Conservation (phyloP, 2,113 vertebrate genomes). For the Bubo bubo region DNA sequence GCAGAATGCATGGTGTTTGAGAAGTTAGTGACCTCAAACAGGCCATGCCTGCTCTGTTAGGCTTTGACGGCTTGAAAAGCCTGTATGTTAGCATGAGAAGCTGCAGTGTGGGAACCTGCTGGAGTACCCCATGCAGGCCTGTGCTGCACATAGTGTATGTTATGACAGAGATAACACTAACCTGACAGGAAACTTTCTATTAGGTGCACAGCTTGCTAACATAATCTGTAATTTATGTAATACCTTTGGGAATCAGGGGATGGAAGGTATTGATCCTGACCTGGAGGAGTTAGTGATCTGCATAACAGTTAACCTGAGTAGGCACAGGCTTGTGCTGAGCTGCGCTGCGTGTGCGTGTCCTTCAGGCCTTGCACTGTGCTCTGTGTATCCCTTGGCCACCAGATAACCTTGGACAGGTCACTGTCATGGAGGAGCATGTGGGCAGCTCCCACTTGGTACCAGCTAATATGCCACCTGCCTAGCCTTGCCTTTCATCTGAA, state of each 20-base stretch:
- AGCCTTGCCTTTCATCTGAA: not conserved
- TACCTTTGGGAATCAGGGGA: not conserved
- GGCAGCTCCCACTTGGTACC: not conserved
- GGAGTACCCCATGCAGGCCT: not conserved
- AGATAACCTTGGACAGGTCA: not conserved
- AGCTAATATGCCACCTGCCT: not conserved
- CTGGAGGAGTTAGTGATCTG: not conserved
- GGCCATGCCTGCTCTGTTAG: not conserved
- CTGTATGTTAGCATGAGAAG: accelerated
- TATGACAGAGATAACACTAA: not conserved
- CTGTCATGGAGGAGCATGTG: not conserved
- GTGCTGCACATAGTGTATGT: accelerated
- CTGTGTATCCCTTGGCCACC: not conserved
- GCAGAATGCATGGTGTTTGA: accelerated
- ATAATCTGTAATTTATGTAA: too few relatives aligned
- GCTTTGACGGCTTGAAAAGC: not conserved
- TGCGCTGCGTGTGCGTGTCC: not conserved
- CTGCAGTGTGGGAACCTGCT: not conserved
- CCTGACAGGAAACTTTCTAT: not conserved
- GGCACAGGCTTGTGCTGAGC: not conserved
- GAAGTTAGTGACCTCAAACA: not conserved
- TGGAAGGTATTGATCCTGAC: not conserved
- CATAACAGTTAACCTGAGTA: not conserved
- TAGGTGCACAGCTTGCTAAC: not conserved
- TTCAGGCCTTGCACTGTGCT: not conserved